A percentile compares a stretch with the other conserved stretches of the same genome.
Conservation (phyloP, 2,888 invertebrate genomes). For the Monochamus alternatus region DNA sequence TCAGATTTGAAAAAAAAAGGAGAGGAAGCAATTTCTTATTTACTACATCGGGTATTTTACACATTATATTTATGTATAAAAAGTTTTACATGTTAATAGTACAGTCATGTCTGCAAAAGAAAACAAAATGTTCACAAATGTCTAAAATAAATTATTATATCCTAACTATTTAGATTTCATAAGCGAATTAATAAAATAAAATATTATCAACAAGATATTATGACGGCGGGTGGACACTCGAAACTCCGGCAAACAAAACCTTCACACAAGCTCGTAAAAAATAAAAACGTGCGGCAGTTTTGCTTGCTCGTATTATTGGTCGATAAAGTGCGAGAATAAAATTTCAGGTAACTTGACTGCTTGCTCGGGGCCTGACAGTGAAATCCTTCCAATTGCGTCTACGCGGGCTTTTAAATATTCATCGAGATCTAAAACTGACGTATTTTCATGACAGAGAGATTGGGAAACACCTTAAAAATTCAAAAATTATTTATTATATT, state of each 20-base stretch:
- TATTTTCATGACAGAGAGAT: conserved; percentile 37
- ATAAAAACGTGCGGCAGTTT: conserved; percentile 42
- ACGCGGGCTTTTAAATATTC: neutral
- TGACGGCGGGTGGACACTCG: conserved; percentile 17
- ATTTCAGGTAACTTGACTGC: conserved; percentile 30
- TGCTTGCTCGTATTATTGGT: conserved; percentile 46
- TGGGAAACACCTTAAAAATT: conserved; percentile 45
- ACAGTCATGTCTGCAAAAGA: conserved; percentile 63
- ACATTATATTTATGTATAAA: conserved; percentile 70
- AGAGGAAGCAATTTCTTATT: conserved; percentile 54
- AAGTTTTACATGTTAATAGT: conserved; percentile 67
- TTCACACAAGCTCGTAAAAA: conserved; percentile 30
- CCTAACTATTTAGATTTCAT: conserved; percentile 31
- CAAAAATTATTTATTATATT: conserved; percentile 63
- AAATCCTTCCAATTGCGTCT: conserved; percentile 29
- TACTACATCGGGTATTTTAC: conserved; percentile 63
- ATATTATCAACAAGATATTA: conserved; percentile 29
- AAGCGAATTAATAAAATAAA: conserved; percentile 22
- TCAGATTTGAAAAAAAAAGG: conserved; percentile 31
- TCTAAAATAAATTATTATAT: conserved; percentile 30
- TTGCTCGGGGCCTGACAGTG: conserved; percentile 1
- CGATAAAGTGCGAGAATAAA: conserved; percentile 39
- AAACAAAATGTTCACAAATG: conserved; percentile 37
- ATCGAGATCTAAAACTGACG: conserved; percentile 30
- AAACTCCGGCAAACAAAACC: conserved; percentile 25